These are phyloP conservation scores for Noctilio leporinus DNA, from an alignment of 2,113 vertebrate genomes.

Conservation along the genomic window DNA sequence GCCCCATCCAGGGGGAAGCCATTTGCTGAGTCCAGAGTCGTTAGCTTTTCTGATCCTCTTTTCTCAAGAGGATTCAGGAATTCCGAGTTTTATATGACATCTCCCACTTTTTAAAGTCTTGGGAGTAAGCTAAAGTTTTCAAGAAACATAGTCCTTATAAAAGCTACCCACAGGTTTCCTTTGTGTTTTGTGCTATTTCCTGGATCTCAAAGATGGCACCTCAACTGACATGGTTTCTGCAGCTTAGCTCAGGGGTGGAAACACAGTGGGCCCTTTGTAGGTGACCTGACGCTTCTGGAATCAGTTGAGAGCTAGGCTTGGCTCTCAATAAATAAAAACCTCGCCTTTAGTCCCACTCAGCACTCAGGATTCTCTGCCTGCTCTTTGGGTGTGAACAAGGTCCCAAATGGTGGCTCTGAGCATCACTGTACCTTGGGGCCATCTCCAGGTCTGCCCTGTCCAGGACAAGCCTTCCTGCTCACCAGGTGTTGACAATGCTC, in stretches of 20 bases:
- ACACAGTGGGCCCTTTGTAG: background rate
- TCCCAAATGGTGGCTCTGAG: background rate
- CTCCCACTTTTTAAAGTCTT: background rate
- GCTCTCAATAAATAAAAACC: background rate
- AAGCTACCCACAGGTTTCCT: background rate
- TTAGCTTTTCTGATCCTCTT: background rate
- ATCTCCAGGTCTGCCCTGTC: background rate
- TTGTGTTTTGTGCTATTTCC: background rate
- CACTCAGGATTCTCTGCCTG: background rate
- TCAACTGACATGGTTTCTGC: background rate
- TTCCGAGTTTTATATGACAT: background rate
- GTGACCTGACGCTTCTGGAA: background rate
- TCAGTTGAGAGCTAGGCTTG: background rate
- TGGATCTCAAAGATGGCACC: background rate
- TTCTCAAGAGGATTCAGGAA: background rate
- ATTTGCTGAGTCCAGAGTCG: background rate
- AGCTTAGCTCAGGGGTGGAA: background rate
- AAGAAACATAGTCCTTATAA: background rate
- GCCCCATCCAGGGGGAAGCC: background rate
- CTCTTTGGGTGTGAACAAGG: background rate
- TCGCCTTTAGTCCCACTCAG: too few species aligned
- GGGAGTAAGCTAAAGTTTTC: background rate
- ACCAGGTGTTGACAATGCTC: background rate
- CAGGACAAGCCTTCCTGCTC: background rate
- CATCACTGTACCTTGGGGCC: background rate